These are phyloP conservation scores for Harlomillsia oculata DNA, from an alignment of 1,140 invertebrate genomes.

Conservation along the genomic window DNA sequence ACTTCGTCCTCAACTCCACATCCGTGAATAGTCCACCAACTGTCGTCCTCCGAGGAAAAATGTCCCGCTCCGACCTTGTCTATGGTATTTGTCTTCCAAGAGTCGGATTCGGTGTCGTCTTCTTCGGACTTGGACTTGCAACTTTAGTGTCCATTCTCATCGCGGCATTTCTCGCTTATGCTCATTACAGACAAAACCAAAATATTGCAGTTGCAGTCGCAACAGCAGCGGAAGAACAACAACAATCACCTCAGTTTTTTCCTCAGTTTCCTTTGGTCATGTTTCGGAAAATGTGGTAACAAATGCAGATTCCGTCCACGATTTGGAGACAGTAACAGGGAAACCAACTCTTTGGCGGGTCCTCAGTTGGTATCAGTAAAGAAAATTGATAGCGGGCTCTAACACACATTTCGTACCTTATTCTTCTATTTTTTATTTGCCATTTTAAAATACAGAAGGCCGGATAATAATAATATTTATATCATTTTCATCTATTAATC, in stretches of 20 bases:
- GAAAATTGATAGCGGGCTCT: too few relatives aligned
- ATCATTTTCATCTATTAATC: too few relatives aligned
- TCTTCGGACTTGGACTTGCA: conserved; percentile 72
- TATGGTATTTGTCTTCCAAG: conserved; percentile 85
- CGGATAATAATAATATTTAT: too few relatives aligned
- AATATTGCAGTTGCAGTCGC: neutral
- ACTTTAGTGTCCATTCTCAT: conserved; percentile 54
- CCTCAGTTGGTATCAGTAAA: too few relatives aligned
- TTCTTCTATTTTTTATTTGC: too few relatives aligned
- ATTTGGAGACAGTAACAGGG: too few relatives aligned
- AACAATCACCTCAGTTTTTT: too few relatives aligned
- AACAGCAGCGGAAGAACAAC: neutral
- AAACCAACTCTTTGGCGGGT: too few relatives aligned
- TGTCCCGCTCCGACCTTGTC: conserved; percentile 64
- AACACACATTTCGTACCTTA: too few relatives aligned
- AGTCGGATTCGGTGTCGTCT: conserved; percentile 74
- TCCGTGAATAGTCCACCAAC: conserved; percentile 52
- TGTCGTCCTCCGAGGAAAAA: conserved; percentile 64
- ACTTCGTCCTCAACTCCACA: conserved; percentile 71
- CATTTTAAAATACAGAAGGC: too few relatives aligned
- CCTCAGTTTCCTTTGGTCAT: conserved; percentile 23
- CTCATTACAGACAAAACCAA: conserved; percentile 13
- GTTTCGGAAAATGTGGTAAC: conserved; percentile 19
- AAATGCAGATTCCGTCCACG: too few relatives aligned
- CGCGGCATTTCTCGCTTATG: conserved; percentile 35